A percentile compares a stretch with the other conserved stretches of the same genome.
phyloP scores from a whole-genome alignment of 1,140 invertebrate species.

The Stegodyphus mimosarum region DNA sequence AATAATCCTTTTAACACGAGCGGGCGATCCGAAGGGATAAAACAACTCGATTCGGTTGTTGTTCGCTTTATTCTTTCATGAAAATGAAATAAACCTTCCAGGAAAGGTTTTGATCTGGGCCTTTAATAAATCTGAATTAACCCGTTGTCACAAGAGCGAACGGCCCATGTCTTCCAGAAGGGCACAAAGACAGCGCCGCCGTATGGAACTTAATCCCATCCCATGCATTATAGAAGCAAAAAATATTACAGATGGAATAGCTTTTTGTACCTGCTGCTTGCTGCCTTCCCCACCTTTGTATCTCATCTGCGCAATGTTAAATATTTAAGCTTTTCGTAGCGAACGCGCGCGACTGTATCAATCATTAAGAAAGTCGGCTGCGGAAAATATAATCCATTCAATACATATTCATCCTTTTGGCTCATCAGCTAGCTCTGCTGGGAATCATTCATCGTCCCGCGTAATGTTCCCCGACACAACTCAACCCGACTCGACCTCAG shows the following conservation, averaged over 20 bases:
- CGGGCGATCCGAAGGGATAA: conserved; percentile 13
- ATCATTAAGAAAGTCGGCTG: conserved; percentile 54
- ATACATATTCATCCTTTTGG: conserved; percentile 59
- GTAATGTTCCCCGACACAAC: conserved; percentile 35
- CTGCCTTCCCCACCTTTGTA: conserved; percentile 21
- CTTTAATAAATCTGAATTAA: conserved; percentile 59
- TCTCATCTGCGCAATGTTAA: conserved; percentile 54
- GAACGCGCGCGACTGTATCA: conserved; percentile 39
- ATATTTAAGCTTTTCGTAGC: conserved; percentile 56
- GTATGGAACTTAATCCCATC: conserved; percentile 44
- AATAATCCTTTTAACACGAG: conserved; percentile 45
- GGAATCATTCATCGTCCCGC: conserved; percentile 55
- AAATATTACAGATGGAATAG: conserved; percentile 58
- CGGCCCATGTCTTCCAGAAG: background rate
- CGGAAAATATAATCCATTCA: conserved; percentile 58
- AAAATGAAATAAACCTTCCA: conserved; percentile 51
- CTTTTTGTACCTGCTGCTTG: conserved; percentile 32
- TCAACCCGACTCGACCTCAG: conserved; percentile 50
- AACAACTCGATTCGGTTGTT: conserved; percentile 30
- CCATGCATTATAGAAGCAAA: conserved; percentile 56
- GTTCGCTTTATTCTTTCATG: conserved; percentile 12
- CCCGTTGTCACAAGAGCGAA: conserved; percentile 41
- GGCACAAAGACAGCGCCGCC: background rate
- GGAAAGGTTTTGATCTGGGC: conserved; percentile 48
- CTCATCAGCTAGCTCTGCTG: conserved; percentile 57